These are phyloP conservation scores for Dicyrtoma fusca DNA, from an alignment of 2,888 invertebrate genomes.

Conservation along the genomic window DNA sequence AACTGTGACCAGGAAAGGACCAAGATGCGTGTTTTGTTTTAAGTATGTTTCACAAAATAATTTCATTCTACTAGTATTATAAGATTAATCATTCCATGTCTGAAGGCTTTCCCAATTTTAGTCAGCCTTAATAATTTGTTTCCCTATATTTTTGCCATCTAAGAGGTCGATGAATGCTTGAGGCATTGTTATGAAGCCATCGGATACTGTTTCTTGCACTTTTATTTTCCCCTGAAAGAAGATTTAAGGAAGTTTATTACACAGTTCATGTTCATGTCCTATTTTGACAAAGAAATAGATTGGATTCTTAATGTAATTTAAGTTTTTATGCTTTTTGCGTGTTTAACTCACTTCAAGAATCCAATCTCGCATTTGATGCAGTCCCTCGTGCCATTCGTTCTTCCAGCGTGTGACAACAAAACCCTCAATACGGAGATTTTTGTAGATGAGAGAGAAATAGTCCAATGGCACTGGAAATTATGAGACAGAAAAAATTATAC, in stretches of 20 bases:
- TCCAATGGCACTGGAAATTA: constrained; percentile 61
- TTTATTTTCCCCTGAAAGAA: constrained; percentile 67
- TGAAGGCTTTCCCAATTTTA: too few species aligned
- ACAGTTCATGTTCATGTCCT: too few species aligned
- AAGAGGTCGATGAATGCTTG: constrained; percentile 70
- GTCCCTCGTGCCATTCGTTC: constrained; percentile 68
- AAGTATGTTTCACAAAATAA: too few species aligned
- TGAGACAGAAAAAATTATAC: constrained; percentile 3
- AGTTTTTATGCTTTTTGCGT: background rate
- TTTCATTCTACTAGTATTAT: too few species aligned
- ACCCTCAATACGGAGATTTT: constrained; percentile 69
- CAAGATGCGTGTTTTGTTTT: too few species aligned
- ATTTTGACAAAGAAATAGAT: too few species aligned
- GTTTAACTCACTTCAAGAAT: constrained; percentile 44
- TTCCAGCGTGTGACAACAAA: constrained; percentile 65
- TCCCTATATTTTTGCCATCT: constrained; percentile 71
- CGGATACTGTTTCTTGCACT: constrained; percentile 70
- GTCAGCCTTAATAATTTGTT: constrained; percentile 70
- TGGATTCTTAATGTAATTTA: background rate
- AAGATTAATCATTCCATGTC: too few species aligned
- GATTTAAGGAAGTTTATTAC: background rate
- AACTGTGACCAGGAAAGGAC: too few species aligned
- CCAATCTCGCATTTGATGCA: constrained; percentile 61
- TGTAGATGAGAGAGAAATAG: constrained; percentile 65
- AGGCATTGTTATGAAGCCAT: constrained; percentile 75